A percentile compares a stretch with the other conserved stretches of the same genome.
Conservation (phyloP, 1,140 invertebrate species). For the Kradibia gibbosae region DNA sequence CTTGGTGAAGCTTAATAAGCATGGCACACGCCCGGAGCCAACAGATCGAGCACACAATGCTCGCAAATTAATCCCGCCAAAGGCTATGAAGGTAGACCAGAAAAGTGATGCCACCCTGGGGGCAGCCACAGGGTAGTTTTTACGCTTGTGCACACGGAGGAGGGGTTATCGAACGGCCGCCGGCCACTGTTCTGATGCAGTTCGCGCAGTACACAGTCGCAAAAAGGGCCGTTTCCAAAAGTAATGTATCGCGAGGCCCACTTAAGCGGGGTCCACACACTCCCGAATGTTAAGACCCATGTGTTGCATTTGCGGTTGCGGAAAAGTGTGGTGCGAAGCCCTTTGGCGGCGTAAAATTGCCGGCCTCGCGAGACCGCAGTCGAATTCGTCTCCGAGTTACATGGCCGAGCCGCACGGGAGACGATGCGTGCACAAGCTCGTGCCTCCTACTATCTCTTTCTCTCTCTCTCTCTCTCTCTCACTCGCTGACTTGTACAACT, state of each 20-base stretch:
- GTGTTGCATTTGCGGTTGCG: conserved; percentile 12
- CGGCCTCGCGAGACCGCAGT: conserved; percentile 25
- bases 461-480: conserved; percentile 37
- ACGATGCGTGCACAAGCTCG: not conserved
- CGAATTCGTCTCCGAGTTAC: not conserved
- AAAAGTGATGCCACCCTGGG: conserved; percentile 36
- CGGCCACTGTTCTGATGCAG: too few relatives aligned
- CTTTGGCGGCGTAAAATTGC: conserved; percentile 52
- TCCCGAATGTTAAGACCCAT: conserved; percentile 17
- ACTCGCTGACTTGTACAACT: conserved; percentile 21
- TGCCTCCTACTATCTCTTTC: conserved; percentile 39
- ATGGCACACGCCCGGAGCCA: not conserved
- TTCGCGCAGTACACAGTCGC: too few relatives aligned
- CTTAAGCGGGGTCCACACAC: not conserved
- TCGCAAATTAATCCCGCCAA: conserved; percentile 41
- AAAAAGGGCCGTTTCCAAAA: not conserved
- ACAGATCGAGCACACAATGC: conserved; percentile 21
- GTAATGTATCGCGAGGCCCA: conserved; percentile 37
- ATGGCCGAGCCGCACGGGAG: not conserved
- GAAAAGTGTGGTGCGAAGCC: conserved; percentile 44
- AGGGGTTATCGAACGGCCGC: conserved; percentile 26
- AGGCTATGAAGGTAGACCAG: not conserved
- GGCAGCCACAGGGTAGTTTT: not conserved
- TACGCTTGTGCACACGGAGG: not conserved
- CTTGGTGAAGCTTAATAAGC: not conserved